These are phyloP conservation scores for Octodon degus DNA, from an alignment of 2,113 vertebrate species.

Conservation along the genomic window DNA sequence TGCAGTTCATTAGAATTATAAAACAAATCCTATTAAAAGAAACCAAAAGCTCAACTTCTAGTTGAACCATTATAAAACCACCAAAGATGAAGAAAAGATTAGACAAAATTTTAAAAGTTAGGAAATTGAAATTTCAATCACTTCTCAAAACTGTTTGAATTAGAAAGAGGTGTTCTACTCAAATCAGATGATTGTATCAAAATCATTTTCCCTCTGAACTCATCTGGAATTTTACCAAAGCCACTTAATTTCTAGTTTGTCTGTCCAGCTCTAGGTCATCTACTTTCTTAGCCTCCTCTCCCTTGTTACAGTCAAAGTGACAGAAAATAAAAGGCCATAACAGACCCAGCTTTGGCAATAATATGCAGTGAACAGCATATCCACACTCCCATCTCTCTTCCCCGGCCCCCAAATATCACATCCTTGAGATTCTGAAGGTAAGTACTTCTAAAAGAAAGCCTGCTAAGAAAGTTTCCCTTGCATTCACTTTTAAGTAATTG, in stretches of 20 bases:
- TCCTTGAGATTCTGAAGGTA: conserved; percentile 9
- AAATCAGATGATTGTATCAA: conserved; percentile 43
- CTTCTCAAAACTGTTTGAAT: conserved; percentile 50
- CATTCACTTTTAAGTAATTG: neutral
- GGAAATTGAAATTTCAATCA: conserved; percentile 28
- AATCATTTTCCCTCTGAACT: neutral
- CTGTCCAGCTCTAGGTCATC: neutral
- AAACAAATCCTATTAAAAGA: conserved; percentile 53
- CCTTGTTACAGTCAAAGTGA: neutral
- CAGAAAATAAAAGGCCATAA: neutral
- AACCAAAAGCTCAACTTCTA: conserved; percentile 51
- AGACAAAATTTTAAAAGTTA: conserved; percentile 36
- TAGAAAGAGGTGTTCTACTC: neutral
- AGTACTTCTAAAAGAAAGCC: conserved; percentile 1
- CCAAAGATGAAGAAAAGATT: conserved; percentile 25
- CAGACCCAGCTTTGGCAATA: neutral
- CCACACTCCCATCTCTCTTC: neutral
- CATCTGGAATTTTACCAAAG: neutral
- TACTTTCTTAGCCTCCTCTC: conserved; percentile 34
- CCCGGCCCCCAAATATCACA: neutral
- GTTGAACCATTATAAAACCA: neutral
- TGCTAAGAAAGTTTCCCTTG: neutral
- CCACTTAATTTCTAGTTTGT: neutral
- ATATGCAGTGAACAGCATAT: neutral
- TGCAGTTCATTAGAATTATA: conserved; percentile 2